phyloP scores from a whole-genome alignment of 2,888 invertebrate species.

The Leptarthrus brevirostris region DNA sequence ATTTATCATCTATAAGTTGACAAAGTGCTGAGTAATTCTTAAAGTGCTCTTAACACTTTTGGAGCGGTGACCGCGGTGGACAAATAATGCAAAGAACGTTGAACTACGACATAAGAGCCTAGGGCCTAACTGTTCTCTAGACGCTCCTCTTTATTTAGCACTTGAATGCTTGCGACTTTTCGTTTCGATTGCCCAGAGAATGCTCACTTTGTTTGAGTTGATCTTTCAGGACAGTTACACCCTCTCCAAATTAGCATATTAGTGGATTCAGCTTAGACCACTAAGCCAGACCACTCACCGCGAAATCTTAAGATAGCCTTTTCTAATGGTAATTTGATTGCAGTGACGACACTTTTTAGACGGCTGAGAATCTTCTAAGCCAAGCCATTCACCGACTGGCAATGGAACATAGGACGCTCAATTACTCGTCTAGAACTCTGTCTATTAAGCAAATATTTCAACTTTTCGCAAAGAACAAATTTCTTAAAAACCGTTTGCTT shows the following conservation, averaged over 20 bases:
- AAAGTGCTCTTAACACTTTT: not conserved
- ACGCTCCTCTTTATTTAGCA: conserved; percentile 30
- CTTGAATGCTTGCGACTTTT: conserved; percentile 23
- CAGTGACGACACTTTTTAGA: conserved; percentile 7
- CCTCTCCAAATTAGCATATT: conserved; percentile 36
- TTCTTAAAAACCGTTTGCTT: not conserved
- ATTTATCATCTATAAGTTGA: not conserved
- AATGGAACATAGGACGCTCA: not conserved
- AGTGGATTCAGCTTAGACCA: not conserved
- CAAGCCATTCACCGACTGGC: not conserved
- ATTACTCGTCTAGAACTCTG: not conserved
- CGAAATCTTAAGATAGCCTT: conserved; percentile 11
- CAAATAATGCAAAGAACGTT: conserved; percentile 34
- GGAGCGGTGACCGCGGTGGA: not conserved
- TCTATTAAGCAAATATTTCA: not conserved
- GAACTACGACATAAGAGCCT: not conserved
- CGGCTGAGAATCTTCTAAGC: not conserved
- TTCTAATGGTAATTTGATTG: conserved; percentile 40
- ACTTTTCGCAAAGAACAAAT: not conserved
- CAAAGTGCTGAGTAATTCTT: not conserved
- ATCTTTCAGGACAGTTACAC: conserved; percentile 7
- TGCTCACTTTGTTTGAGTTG: conserved; percentile 23
- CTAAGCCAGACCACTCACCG: not conserved
- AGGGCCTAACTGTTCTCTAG: conserved; percentile 33
- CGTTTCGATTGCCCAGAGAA: not conserved